Evolutionary conservation across 2,797 vertebrate genomes (phyloP).

Genomic region (Rhinogobio ventralis): DNA sequence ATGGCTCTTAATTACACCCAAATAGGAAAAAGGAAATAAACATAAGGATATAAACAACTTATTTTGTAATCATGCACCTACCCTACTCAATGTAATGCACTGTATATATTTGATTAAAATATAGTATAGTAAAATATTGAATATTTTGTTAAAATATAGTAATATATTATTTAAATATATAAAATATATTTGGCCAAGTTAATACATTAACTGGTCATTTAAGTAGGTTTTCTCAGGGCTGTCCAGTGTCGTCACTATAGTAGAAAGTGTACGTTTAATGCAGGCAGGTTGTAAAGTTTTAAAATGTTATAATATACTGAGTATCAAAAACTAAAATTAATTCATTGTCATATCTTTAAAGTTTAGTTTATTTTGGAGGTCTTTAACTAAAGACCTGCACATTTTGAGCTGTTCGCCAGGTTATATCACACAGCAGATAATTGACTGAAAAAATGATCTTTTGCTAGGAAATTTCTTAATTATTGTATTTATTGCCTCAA

Average conservation of each 20-base stretch:
- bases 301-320: neutral
- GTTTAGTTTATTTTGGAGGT: neutral
- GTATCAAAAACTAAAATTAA: neutral
- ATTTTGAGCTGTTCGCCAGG: neutral
- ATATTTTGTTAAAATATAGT: neutral
- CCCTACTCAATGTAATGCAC: neutral
- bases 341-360: neutral
- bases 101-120: neutral
- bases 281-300: neutral
- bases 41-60: neutral
- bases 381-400: neutral
- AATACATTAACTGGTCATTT: neutral
- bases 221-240: neutral
- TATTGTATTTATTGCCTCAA: neutral
- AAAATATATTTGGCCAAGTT: neutral
- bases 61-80: neutral
- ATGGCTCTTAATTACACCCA: slow-evolving; percentile 23
- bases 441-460: neutral
- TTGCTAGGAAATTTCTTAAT: neutral
- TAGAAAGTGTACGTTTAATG: neutral
- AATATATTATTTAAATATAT: neutral
- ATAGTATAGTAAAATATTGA: too few relatives aligned
- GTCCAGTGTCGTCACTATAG: neutral
- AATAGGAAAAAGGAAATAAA: neutral
- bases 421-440: neutral